Conservation (phyloP, 2,113 vertebrate species). For the Prionailurus bengalensis region DNA sequence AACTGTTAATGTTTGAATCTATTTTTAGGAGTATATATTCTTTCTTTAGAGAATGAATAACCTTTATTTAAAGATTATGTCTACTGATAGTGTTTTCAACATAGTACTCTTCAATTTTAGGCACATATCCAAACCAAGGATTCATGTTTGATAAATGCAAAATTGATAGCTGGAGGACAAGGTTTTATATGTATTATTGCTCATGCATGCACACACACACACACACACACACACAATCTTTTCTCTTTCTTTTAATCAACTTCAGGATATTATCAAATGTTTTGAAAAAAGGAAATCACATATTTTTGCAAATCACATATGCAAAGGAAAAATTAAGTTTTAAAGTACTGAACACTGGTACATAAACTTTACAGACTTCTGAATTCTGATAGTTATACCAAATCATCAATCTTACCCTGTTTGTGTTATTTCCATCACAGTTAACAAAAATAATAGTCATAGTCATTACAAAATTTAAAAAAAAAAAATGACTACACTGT, state of each 20-base stretch:
- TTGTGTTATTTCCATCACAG: neutral
- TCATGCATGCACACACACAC: too few relatives aligned
- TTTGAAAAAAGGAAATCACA: neutral
- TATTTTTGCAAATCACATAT: neutral
- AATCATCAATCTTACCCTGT: neutral
- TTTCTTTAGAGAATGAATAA: slow-evolving; percentile 3
- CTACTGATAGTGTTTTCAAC: slow-evolving; percentile 39
- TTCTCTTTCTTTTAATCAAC: rapidly evolving
- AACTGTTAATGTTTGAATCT: neutral
- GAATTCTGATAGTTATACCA: neutral
- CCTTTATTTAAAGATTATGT: slow-evolving; percentile 8
- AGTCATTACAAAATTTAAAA: neutral
- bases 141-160: slow-evolving; percentile 59
- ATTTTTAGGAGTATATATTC: neutral
- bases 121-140: neutral
- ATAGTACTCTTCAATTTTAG: slow-evolving; percentile 13
- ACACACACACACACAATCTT: neutral
- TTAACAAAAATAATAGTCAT: neutral
- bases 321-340: neutral
- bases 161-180: neutral
- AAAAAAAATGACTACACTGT: neutral
- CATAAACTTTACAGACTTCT: neutral
- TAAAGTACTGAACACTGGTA: neutral
- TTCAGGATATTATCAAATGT: neutral
- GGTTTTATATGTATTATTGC: neutral